Evolutionary conservation across 2,113 vertebrate species (phyloP), one percentile per base, ranked within the genome.

Genomic region (Oryzias javanicus): DNA sequence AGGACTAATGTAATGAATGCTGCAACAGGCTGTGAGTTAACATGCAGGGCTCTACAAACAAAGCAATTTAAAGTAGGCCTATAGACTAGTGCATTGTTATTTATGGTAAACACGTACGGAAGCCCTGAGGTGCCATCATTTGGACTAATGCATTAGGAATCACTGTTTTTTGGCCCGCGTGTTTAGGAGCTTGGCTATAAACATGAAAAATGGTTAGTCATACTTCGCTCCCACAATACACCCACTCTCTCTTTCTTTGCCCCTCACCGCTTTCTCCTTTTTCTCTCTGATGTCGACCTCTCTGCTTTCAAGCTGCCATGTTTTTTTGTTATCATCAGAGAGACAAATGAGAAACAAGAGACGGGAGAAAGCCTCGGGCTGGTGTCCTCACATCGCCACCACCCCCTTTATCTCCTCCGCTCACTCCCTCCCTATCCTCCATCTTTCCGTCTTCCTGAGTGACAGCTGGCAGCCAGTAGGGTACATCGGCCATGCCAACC

Each of bases 381-480:
- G 16, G 22, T 85, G 85, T 89, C 84, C 87, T 86, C 82, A 74
- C 73, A 79, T 84, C 81, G 60, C 80, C 78, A 62, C 79, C 74
- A 67, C 76, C 80, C 72, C 68, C 71, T 81, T 77, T 62, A 74
- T 59, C 70, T 60, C 51, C 45, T 29, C 4, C 47, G 8, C 59
- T 19, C 49, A 35, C 35, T 60, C 47, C 22, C 52, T 46, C 56
- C 67, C 73, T 52, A 61, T 71, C 76, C 83, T 83, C 76, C 79
- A 80, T 84, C 80, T 77, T 71, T 74, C 72, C 47, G 40, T 84
- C 70, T 86, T 85, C 78, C 79, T 88, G 82, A 86, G 86, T 88
- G 88, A 90, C 89, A 91, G 89, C 91, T 89, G 91, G 89, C 88
- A 84, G 82, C 76, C 91, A 89, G 89, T 89, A 86, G 89, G 90